Evolutionary conservation across 2,888 invertebrate species (phyloP).

Genomic region (Andrena trimmerana): DNA sequence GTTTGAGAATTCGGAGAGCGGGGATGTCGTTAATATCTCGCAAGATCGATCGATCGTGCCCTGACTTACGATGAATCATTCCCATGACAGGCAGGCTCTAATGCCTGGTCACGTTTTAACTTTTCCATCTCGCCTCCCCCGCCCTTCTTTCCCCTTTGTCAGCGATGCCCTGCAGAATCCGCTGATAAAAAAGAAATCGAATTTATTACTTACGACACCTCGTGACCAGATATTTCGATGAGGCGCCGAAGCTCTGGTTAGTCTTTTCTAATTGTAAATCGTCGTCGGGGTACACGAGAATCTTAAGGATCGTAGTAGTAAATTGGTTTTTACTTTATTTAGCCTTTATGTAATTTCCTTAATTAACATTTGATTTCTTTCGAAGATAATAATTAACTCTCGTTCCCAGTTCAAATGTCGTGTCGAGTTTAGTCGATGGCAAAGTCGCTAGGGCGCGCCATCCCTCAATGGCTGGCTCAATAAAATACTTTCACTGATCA

Average conservation of each 20-base stretch:
- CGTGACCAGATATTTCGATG: constrained; percentile 57
- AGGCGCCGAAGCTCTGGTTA: constrained; percentile 1
- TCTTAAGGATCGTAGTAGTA: not conserved
- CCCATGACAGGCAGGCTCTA: constrained; percentile 67
- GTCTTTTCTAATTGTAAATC: not conserved
- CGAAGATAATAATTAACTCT: no score
- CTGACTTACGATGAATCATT: constrained; percentile 78
- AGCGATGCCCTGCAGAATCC: constrained; percentile 41
- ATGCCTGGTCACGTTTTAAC: constrained; percentile 78
- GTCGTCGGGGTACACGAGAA: no score
- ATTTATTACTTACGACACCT: constrained; percentile 70
- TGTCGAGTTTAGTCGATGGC: no score
- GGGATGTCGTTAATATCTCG: constrained; percentile 75
- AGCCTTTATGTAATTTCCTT: no score
- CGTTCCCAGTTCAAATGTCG: no score
- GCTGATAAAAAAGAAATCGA: constrained; percentile 61
- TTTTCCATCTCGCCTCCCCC: constrained; percentile 44
- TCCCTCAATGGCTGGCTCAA: no score
- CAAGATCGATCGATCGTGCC: constrained; percentile 76
- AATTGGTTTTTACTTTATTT: not conserved
- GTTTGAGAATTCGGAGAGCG: constrained; percentile 69
- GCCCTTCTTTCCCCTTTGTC: constrained; percentile 48
- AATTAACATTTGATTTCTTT: no score
- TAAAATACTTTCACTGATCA: no score
- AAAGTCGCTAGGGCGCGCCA: no score